Base-by-base conservation (phyloP, 2,797 vertebrate species). In the Lophotriccus pileatus region DNA sequence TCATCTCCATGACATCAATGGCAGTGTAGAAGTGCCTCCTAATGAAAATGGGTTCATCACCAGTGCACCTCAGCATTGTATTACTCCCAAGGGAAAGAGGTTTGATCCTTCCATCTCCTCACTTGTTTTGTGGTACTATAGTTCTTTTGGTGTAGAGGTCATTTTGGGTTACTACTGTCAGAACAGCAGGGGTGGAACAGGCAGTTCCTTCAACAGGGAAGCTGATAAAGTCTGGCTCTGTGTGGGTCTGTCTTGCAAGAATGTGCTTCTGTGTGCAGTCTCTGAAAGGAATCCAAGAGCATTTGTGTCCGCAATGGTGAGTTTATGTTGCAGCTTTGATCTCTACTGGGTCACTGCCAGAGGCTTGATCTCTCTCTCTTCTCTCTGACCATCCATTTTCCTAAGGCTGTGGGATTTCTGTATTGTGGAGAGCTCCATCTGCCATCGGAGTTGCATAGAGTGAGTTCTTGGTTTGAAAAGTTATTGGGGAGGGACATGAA, bases 241-340 rank as follows among this genome's bases (percentile, higher is more conserved):
- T 43, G 10, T 72, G 88, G 44, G n/a, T 92, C 74, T 68, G 44
- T 49, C 34, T 66, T 1, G 2, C 47, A 78, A 55, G 74, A 81
- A 72, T 84, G 46, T 84, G 70, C 66, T 92, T 93, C 80, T 93
- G 62, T 79, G 83, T 79, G 58, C 17, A 79, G 66, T 13, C 47
- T 85, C 44, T 82, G 92, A 90, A 90, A 76, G 43, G 43, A 84
- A 43, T 90, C 93, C 90, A 90, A 86, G 49, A 84, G 49, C 43
- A 23, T 62, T 81, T 46, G 10, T 0, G 0, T 72, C 70, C 55
- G 77, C 66, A 56, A 62, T 59, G 83, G 30, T 32, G 78, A 84
- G 37, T 46, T 72, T 53, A 21, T 79, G 30, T 30, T 64, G 49
- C 69, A 72, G 74, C 90, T 96, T 87, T 96, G 92, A 84, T 82